Evolutionary conservation across 2,797 vertebrate species (phyloP).

Genomic region (Kryptopterus vitreolus): DNA sequence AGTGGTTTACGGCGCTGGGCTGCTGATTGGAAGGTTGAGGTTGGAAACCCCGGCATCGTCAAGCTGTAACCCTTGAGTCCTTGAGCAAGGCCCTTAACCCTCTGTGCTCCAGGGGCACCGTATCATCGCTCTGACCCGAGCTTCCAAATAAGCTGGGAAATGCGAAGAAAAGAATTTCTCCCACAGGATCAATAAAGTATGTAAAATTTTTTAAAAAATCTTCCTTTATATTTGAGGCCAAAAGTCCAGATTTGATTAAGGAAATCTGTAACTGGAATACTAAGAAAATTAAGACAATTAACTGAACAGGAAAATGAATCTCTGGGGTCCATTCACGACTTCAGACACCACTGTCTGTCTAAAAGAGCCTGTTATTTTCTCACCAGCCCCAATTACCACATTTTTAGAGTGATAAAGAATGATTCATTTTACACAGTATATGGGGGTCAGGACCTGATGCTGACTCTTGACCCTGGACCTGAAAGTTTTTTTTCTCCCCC

Average conservation of each 20-base stretch:
- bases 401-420: neutral
- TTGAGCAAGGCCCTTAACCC: no score
- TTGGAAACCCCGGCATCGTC: no score
- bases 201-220: no score
- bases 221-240: constrained; percentile 48
- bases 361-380: neutral
- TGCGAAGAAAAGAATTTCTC: no score
- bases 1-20: no score
- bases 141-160: no score
- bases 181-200: no score
- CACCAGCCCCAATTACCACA: neutral
- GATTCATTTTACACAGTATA: neutral
- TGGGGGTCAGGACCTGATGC: neutral
- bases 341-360: neutral
- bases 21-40: no score
- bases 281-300: neutral
- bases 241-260: neutral
- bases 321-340: constrained; percentile 28
- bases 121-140: no score
- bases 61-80: no score
- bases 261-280: neutral
- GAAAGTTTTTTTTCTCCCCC: neutral
- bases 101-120: no score
- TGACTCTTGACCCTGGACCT: neutral
- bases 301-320: constrained; percentile 16